Conservation (phyloP, 2,113 vertebrate genomes). For the Cnemophilus loriae region DNA sequence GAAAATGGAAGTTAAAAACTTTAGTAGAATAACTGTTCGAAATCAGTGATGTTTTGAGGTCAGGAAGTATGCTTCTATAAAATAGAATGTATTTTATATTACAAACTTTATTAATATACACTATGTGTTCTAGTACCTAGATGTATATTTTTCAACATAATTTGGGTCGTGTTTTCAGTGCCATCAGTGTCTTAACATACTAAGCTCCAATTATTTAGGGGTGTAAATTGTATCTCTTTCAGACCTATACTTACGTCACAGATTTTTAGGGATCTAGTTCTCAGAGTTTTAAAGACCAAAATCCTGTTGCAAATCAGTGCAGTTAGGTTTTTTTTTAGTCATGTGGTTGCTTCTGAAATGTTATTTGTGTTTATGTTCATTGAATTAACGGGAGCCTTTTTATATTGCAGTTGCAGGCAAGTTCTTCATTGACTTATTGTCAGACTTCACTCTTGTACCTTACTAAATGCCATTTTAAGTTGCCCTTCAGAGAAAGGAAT, state of each 20-base stretch:
- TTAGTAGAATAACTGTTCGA: neutral
- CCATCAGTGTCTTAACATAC: neutral
- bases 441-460: neutral
- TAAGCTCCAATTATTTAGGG: neutral
- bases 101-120: neutral
- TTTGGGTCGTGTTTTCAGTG: neutral
- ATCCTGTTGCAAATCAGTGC: neutral
- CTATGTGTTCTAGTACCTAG: neutral
- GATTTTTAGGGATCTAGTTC: neutral
- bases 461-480: neutral
- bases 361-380: neutral
- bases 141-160: neutral
- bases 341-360: neutral
- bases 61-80: neutral
- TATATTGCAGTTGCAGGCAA: conserved; percentile 9
- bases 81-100: neutral
- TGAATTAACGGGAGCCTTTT: conserved; percentile 8
- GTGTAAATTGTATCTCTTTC: neutral
- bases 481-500: neutral
- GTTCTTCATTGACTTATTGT: neutral
- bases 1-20: neutral
- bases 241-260: neutral
- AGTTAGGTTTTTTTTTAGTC: neutral
- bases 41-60: neutral
- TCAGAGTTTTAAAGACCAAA: neutral